A percentile compares a stretch with the other conserved stretches of the same genome.
Conservation (phyloP, 2,888 invertebrate species). For the Drosophila cracens region DNA sequence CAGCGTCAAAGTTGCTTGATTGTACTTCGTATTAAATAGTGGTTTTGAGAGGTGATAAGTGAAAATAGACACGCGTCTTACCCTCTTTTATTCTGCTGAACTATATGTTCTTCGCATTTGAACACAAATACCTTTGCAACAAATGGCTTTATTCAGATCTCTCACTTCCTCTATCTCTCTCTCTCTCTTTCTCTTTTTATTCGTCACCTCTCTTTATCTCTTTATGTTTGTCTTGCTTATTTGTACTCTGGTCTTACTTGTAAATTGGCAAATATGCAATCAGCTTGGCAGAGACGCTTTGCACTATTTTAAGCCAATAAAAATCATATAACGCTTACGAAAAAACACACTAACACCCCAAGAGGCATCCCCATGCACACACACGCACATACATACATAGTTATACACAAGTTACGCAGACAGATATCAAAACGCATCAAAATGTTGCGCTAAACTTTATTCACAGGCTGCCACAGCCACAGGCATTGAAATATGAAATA, state of each 20-base stretch:
- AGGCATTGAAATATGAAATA: conserved; percentile 61
- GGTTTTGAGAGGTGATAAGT: not conserved
- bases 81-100: not conserved
- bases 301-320: conserved; percentile 71
- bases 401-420: conserved; percentile 17
- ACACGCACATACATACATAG: conserved; percentile 3
- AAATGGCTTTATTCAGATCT: conserved; percentile 4
- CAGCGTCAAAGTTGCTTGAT: not conserved
- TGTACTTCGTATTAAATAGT: not conserved
- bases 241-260: not conserved
- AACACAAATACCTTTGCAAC: conserved; percentile 11
- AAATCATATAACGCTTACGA: conserved; percentile 75
- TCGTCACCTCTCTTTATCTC: not conserved
- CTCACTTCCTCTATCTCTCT: not conserved
- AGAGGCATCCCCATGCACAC: conserved; percentile 2
- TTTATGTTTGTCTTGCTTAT: not conserved
- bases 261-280: conserved; percentile 27
- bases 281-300: conserved; percentile 34
- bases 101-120: not conserved
- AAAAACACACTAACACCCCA: conserved; percentile 7
- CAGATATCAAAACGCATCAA: conserved; percentile 71
- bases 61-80: not conserved
- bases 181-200: not conserved
- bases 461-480: conserved; percentile 62
- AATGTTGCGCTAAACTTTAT: conserved; percentile 75